These are phyloP conservation scores for Mythimna lalbum DNA, from an alignment of 2,888 invertebrate species.

Conservation along the genomic window DNA sequence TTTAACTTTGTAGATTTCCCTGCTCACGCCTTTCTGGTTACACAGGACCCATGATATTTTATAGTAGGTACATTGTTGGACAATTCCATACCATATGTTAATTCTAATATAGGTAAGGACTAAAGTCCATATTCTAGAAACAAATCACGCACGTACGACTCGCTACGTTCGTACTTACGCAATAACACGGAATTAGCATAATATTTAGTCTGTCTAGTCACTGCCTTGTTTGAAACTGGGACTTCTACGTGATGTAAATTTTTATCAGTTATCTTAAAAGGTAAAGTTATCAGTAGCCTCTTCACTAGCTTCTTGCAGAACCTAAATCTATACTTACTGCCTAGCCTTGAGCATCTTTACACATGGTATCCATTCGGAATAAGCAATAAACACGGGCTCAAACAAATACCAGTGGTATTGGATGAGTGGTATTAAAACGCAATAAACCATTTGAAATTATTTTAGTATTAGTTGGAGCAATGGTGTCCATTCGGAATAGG, in stretches of 20 bases:
- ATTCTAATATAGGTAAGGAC: not conserved
- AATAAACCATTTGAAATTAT: too few relatives aligned
- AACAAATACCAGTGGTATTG: too few relatives aligned
- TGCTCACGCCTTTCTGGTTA: not conserved
- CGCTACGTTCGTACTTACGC: constrained; percentile 29
- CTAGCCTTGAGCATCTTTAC: not conserved
- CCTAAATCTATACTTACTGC: not conserved
- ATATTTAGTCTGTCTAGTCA: constrained; percentile 54
- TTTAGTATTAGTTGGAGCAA: too few relatives aligned
- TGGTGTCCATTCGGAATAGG: too few relatives aligned
- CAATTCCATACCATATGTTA: constrained; percentile 8
- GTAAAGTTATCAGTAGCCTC: constrained; percentile 7
- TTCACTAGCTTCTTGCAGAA: not conserved
- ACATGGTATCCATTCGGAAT: too few relatives aligned
- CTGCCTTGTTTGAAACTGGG: constrained; percentile 34
- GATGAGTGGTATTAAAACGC: too few relatives aligned
- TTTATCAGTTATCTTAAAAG: constrained; percentile 19
- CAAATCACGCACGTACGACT: constrained; percentile 37
- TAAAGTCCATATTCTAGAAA: constrained; percentile 31
- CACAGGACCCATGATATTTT: not conserved
- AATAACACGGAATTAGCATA: constrained; percentile 51
- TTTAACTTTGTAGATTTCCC: not conserved
- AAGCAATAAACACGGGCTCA: too few relatives aligned
- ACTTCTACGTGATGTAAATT: constrained; percentile 51
- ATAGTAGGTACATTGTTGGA: not conserved